Percentiles rank a stretch among this genome's conserved stretches.
phyloP scores from a whole-genome alignment of 1,140 invertebrate genomes.

The Homarus americanus region DNA sequence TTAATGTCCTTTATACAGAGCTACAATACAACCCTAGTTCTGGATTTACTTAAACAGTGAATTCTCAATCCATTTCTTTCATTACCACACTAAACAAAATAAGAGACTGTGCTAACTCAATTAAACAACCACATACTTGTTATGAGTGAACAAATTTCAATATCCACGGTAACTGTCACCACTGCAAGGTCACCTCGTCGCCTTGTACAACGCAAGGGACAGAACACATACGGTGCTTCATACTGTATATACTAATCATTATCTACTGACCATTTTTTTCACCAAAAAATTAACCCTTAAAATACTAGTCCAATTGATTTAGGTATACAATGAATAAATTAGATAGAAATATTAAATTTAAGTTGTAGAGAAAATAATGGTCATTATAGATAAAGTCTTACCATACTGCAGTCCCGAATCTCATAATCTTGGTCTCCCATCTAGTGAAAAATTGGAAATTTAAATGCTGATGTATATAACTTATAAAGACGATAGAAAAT shows the following conservation, averaged over 20 bases:
- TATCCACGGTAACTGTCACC: conserved; percentile 14
- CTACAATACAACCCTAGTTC: background rate
- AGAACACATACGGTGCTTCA: conserved; percentile 25
- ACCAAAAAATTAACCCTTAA: background rate
- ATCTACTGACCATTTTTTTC: conserved; percentile 55
- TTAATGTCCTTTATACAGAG: background rate
- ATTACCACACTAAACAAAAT: background rate
- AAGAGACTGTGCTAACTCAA: background rate
- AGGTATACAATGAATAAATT: background rate
- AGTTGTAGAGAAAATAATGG: conserved; percentile 45
- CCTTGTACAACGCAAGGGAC: conserved; percentile 29
- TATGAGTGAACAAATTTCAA: conserved; percentile 9
- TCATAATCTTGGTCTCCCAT: conserved; percentile 54
- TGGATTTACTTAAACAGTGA: background rate
- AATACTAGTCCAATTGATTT: background rate
- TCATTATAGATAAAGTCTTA: conserved; percentile 42
- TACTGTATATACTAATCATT: conserved; percentile 6
- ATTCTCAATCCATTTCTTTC: background rate
- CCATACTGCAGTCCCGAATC: conserved; percentile 56
- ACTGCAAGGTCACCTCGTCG: conserved; percentile 1
- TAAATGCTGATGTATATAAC: conserved; percentile 40
- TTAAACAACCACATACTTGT: conserved; percentile 1
- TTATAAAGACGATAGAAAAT: background rate
- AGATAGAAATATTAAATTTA: conserved; percentile 18
- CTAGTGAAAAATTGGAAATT: conserved; percentile 63